Base-by-base conservation (phyloP, 2,888 invertebrate genomes). In the Caradrina clavipalpis region DNA sequence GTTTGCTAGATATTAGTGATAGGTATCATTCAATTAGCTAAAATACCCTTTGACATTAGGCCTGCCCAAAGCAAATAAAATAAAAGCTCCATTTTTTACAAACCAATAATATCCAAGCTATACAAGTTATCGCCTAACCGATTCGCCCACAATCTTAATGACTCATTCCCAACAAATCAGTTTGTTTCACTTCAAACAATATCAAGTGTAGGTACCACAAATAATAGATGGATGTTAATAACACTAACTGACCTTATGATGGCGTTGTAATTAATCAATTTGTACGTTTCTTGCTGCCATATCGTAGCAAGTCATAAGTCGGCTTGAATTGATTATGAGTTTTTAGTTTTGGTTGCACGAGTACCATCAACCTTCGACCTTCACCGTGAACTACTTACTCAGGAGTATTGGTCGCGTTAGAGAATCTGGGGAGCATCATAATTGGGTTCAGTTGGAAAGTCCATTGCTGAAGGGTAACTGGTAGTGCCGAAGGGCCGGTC, bases 181-280 rank as follows among this genome's bases (percentile, higher is more conserved):
- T 66, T 51, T 75, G 42, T 78, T 72, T 50, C 47, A 73, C 31
- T 54, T 54, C 53, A 62, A 19, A 19, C 15, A 35, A 63, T 15
- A 55, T 31, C 17, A 49, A 49, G 21, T 47, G n/a, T 21, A 47
- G n/a, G n/a, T n/a, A n/a, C 11, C 50, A 51, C 53, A 72, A 78
- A 73, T 78, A 73, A 51, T 73, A 39, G 19, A 80, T 54, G 2
- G 4, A 50, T 39, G 45, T 22, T 17, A 54, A 59, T 22, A 59
- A 74, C 31, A 26, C 42, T 39, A 65, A 58, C 49, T 51, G 58
- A 75, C 55, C 22, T 67, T 49, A 55, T 51, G 15, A 39, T 35
- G 22, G 19, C 26, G 39, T 42, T 15, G 68, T 76, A 68, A 76
- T 80, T 68, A 76, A 80, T 80, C 79, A 73, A 73, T 73, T 73